Base-by-base conservation (phyloP, 2,797 vertebrate species). In the Poecilia gillii region DNA sequence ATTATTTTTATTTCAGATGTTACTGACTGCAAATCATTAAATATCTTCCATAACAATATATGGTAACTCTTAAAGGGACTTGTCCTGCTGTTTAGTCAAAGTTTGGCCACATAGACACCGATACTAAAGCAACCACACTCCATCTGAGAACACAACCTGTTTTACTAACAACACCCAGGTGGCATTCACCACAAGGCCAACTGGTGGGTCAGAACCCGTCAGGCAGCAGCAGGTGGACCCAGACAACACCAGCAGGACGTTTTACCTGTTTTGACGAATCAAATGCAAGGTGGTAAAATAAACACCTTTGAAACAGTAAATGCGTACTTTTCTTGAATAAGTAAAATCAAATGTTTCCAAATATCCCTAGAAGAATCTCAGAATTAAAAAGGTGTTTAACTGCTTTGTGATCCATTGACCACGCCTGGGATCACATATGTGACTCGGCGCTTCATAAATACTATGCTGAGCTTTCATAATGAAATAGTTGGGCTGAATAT, bases 351-450 rank as follows among this genome's bases (percentile, higher is more conserved):
- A 71, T 43, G 12, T 45, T n/a, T 71, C 39, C 68, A 43, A 71
- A n/a, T 71, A 45, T 45, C 45, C n/a, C 36, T 6, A 23, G 25
- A 70, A 41, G 64, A 68, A 68, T 68, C 2, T 36, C 31, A 33
- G 31, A 23, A 68, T n/a, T n/a, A 45, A 45, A 43, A 45, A 45
- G 41, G 13, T 43, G 20, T 70, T 14, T 14, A 43, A n/a, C 11
- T 70, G 20, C 23, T 70, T 43, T n/a, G 25, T 5, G 39, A 43
- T 39, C 45, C 0, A 7, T 5, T 39, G 59, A 28, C 51, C 86
- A 84, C 86, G 2, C 80, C 84, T 72, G 70, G 75, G 86, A 83
- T 87, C 75, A 12, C 36, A 82, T 81, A 80, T 77, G 39, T 66
- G 66, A 1, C 18, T 12, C 62, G 43, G 49, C 0, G 49, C 71